Evolutionary conservation across 2,797 vertebrate genomes (phyloP).

Genomic region (Allenopithecus nigroviridis): DNA sequence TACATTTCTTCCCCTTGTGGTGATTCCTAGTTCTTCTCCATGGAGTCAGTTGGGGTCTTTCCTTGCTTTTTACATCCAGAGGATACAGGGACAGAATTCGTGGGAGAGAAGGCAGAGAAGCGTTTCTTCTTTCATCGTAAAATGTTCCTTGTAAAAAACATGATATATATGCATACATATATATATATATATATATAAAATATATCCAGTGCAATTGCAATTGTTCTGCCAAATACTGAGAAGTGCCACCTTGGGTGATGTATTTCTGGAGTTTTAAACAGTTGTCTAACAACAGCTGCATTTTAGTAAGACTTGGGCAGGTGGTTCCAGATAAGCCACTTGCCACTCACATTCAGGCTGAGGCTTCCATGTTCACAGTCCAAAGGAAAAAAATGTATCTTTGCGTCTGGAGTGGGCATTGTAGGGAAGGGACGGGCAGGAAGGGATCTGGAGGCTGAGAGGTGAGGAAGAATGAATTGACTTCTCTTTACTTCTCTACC

Average conservation of each 20-base stretch:
- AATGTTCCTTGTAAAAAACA: conserved; percentile 87
- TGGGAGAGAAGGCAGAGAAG: conserved; percentile 63
- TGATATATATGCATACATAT: background rate
- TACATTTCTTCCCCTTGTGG: conserved; percentile 67
- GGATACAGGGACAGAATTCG: conserved; percentile 35
- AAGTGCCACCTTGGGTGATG: conserved; percentile 85
- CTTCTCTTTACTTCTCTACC: conserved; percentile 69
- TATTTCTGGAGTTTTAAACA: conserved; percentile 90
- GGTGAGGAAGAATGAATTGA: conserved; percentile 60
- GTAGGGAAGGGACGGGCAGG: background rate
- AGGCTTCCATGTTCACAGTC: conserved; percentile 74
- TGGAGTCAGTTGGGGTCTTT: conserved; percentile 57
- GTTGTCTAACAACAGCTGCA: conserved; percentile 97
- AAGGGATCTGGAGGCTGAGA: conserved; percentile 45
- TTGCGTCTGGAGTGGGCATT: conserved; percentile 54
- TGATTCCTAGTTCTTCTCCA: conserved; percentile 84
- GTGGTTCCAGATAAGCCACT: conserved; percentile 89
- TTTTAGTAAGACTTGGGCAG: conserved; percentile 89
- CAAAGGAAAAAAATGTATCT: conserved; percentile 2
- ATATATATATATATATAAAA: conserved; percentile 68
- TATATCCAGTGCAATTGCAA: conserved; percentile 84
- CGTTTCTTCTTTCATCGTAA: conserved; percentile 85
- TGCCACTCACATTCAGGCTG: conserved; percentile 84
- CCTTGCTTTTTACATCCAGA: background rate
- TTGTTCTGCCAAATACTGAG: conserved; percentile 84